Conservation (phyloP, 1,140 invertebrate genomes). For the Globodera ellingtonae region DNA sequence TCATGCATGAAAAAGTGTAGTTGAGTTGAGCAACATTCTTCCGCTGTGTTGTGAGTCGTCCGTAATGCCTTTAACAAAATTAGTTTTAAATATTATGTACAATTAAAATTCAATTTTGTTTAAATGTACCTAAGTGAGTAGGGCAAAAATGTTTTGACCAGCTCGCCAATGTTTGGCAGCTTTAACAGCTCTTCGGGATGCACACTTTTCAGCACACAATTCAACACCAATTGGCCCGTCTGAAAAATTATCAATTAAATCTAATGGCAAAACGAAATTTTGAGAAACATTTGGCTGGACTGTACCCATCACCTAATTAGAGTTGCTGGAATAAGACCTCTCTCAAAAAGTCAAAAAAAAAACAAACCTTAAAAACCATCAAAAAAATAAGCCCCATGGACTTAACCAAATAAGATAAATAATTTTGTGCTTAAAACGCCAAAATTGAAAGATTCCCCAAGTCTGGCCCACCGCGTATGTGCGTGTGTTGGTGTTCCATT, state of each 20-base stretch:
- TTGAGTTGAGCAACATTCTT: conserved; percentile 44
- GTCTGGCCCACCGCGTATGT: conserved; percentile 38
- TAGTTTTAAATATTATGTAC: conserved; percentile 9
- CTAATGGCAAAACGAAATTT: background rate
- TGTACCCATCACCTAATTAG: too few relatives aligned
- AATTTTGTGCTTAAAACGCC: too few relatives aligned
- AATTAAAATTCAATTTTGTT: background rate
- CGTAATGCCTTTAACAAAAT: conserved; percentile 61
- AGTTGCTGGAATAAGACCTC: too few relatives aligned
- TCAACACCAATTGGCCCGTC: conserved; percentile 52
- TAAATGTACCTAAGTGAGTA: conserved; percentile 56
- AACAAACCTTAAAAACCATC: too few relatives aligned
- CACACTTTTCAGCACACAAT: conserved; percentile 45
- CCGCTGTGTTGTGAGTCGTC: conserved; percentile 46
- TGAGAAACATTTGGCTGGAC: too few relatives aligned
- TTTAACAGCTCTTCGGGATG: conserved; percentile 50
- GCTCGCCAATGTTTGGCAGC: conserved; percentile 49
- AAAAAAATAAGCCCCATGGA: too few relatives aligned
- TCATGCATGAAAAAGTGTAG: conserved; percentile 50
- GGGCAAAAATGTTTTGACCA: conserved; percentile 56
- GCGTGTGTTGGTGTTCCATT: conserved; percentile 64
- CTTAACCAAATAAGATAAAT: too few relatives aligned
- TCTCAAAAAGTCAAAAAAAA: too few relatives aligned
- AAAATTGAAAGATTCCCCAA: too few relatives aligned
- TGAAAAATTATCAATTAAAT: conserved; percentile 35